Conservation (phyloP, 1,140 invertebrate genomes). For the Aphidius gifuensis region DNA sequence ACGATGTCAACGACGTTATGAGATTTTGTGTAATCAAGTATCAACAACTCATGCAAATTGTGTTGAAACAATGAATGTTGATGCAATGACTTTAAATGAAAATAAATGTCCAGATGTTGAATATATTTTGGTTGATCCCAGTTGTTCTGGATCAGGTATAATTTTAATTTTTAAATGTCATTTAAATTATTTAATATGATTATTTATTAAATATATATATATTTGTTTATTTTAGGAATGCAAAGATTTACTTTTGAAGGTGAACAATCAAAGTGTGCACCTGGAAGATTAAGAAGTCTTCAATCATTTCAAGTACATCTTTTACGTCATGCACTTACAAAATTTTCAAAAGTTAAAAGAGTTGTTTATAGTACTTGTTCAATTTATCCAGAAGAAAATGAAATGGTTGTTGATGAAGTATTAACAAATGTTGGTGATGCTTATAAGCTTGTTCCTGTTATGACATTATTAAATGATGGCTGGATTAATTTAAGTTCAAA, state of each 20-base stretch:
- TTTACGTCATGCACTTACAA: conserved; percentile 77
- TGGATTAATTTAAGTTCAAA: conserved; percentile 69
- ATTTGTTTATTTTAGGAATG: conserved; percentile 56
- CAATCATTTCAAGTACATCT: conserved; percentile 82
- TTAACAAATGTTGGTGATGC: conserved; percentile 56
- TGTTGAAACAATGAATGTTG: conserved; percentile 65
- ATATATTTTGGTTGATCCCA: conserved; percentile 92
- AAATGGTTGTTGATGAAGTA: conserved; percentile 75
- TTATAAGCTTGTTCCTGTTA: conserved; percentile 63
- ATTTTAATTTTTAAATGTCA: conserved; percentile 19
- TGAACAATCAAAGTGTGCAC: conserved; percentile 40
- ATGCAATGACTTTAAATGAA: conserved; percentile 68
- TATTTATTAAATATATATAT: conserved; percentile 1
- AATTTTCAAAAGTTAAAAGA: conserved; percentile 78
- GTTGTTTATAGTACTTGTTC: conserved; percentile 97
- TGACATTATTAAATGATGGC: conserved; percentile 58
- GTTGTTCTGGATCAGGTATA: conserved; percentile 90
- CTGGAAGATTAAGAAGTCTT: conserved; percentile 64
- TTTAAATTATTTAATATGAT: conserved; percentile 16
- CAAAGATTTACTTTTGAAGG: conserved; percentile 55
- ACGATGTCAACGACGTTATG: conserved; percentile 64
- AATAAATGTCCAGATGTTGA: conserved; percentile 69
- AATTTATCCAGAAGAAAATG: conserved; percentile 85
- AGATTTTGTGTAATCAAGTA: conserved; percentile 65
- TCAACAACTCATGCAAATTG: conserved; percentile 63